Evolutionary conservation across 1,140 invertebrate genomes (phyloP), one percentile per base, ranked within the genome.

Genomic region (Pogonomyrmex californicus): DNA sequence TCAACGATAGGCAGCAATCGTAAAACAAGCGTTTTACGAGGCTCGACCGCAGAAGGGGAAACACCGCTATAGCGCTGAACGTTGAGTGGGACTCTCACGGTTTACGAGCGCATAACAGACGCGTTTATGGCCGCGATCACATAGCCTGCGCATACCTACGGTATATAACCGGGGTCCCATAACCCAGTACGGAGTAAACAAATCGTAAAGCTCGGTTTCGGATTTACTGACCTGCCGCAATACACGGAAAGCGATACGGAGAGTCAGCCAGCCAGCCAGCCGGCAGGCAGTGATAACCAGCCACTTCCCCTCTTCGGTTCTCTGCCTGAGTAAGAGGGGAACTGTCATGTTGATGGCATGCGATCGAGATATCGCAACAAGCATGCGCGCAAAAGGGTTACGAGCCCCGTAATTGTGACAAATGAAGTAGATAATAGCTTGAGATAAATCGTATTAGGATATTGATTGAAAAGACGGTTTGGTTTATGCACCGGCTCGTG

Each of bases 21-120:
- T 95, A 95, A 95, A 95, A 93, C 93, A 92, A 89, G 91, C 91
- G 93, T 95, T 95, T 95, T 95, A 95, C 93, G 94, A 95, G 92
- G 88, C 85, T 65, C 88, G 79, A 86, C 90, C 90, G 88, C 81
- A 86, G 65, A 60, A 86, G 83, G 93, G 89, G 49, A 90, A 62
- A 38, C 38, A 73, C 60, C 66, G 88, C 73, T 75, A 77, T 78
- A 86, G n/a, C 86, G 60, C 62, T 49, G 58, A 65, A 58, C 90
- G 88, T 83, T 87, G 90, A 91, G 90, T 91, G 90, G 90, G 90
- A 83, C 88, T 90, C 91, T 91, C 87, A 92, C 93, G 92, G 90
- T 95, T 95, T 95, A 95, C 94, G 94, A 95, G 94, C 94, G 93
- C 94, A 94, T 95, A 95, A 95, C 94, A 94, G 93, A 92, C 94